Evolutionary conservation across 2,888 invertebrate genomes (phyloP), one percentile per base, ranked within the genome.

Genomic region (Schizotus pectinicornis): DNA sequence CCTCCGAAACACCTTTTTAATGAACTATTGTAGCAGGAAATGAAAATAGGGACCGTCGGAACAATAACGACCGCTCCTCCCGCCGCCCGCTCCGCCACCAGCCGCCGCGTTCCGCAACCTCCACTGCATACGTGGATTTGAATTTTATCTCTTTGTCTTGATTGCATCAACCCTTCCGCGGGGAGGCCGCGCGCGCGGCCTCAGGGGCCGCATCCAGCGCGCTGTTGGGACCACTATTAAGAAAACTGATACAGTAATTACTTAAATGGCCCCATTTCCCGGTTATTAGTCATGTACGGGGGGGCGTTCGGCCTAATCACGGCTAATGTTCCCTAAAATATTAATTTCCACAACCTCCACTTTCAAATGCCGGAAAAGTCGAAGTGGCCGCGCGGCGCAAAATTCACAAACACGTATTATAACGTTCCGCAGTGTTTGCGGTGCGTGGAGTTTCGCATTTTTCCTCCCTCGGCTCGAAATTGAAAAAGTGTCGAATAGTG

Each of bases 1-100:
- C 85, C 83, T 83, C 81, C 82, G 84, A 85, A 86, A 87, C 86
- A 86, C 86, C 86, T 86, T 86, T 86, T 86, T 86, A 86, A 87
- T 87, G 87, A 86, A 86, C 87, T 86, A 80, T 80, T 77, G 80
- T 78, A 78, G 77, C 77, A 77, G 80, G 80, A 80, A 80, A 80
- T 80, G 80, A 80, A 80, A 79, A 79, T 78, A 75, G 79, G 79
- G 78, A 74, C 71, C 73, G 74, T 69, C 69, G 70, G 70, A 71
- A 72, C 75, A 70, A 74, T 74, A 74, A 74, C 73, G 71, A 72
- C 70, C 70, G 50, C 41, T 49, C 62, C 67, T 62, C 56, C 64
- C 61, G 59, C 56, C 41, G 51, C 52, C 46, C 52, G 41, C 56
- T 42, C 47, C 34, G 46, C 9, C 9, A 7, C 45, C 11, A 13